phyloP scores from a whole-genome alignment of 2,113 vertebrate species.

The Nibea coibor region DNA sequence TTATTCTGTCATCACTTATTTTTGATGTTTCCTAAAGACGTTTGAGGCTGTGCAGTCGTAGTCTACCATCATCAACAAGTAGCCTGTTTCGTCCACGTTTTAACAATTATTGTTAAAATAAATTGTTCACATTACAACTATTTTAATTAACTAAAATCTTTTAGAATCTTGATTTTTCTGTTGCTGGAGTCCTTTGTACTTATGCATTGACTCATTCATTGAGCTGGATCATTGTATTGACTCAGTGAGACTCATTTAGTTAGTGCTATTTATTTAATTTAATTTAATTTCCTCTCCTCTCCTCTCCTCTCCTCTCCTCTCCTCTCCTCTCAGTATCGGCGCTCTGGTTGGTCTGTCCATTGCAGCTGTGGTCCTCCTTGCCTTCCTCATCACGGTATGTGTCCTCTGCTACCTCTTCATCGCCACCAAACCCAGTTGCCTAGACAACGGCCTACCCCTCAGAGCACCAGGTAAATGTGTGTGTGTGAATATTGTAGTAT shows the following conservation, averaged over 20 bases:
- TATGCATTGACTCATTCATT: not conserved
- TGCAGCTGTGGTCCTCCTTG: conserved; percentile 91
- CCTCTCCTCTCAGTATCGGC: conserved; percentile 83
- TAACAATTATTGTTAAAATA: not conserved
- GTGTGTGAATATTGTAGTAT: not conserved
- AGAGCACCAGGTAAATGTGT: conserved; percentile 84
- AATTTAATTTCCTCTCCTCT: not conserved
- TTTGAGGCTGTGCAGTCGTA: not conserved
- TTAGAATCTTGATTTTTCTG: not conserved
- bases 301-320: not conserved
- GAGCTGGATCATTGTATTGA: not conserved
- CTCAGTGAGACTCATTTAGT: not conserved
- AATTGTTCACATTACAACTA: too few species aligned
- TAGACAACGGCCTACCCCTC: conserved; percentile 90
- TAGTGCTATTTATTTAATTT: not conserved
- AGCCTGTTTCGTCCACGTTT: not conserved
- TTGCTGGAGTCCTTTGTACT: not conserved
- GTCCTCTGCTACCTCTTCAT: conserved; percentile 96
- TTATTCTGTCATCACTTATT: not conserved
- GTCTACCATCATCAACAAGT: not conserved
- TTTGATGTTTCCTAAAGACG: too few species aligned
- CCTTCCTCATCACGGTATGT: conserved; percentile 92
- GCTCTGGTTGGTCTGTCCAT: conserved; percentile 92
- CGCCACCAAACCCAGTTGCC: conserved; percentile 89
- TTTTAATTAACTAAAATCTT: not conserved